Percentiles rank a stretch among this genome's conserved stretches.
Evolutionary conservation across 2,888 invertebrate species (phyloP).

Genomic region (Empis livida): DNA sequence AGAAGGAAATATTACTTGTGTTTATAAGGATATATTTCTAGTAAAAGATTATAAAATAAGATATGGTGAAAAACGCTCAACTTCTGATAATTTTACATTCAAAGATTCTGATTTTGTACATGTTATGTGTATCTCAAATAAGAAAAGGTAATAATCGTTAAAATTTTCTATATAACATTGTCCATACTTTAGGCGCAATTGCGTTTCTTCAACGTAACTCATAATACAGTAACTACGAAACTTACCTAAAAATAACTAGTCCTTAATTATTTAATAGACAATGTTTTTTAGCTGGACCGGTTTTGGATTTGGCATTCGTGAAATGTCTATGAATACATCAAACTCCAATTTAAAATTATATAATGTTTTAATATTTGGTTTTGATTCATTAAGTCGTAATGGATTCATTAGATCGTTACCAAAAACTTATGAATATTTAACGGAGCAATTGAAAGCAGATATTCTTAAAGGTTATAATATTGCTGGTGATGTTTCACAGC

Average conservation of each 20-base stretch:
- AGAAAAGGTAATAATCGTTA: too few relatives aligned
- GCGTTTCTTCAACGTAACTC: slow-evolving; percentile 13
- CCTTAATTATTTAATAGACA: too few relatives aligned
- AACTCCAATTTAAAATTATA: slow-evolving; percentile 19
- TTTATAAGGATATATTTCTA: slow-evolving; percentile 57
- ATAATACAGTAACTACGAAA: too few relatives aligned
- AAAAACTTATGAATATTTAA: slow-evolving; percentile 55
- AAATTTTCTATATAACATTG: too few relatives aligned
- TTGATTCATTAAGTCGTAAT: slow-evolving; percentile 77
- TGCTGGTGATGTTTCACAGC: slow-evolving; percentile 76
- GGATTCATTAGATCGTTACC: slow-evolving; percentile 69
- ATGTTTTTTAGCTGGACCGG: slow-evolving; percentile 44
- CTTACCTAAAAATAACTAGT: not conserved
- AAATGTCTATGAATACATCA: slow-evolving; percentile 14
- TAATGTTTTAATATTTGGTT: slow-evolving; percentile 74
- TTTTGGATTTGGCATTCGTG: slow-evolving; percentile 47
- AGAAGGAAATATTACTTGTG: slow-evolving; percentile 36
- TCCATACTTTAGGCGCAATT: too few relatives aligned
- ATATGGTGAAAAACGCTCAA: slow-evolving; percentile 40
- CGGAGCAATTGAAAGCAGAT: slow-evolving; percentile 44
- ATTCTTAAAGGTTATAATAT: slow-evolving; percentile 71
- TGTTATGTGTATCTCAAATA: slow-evolving; percentile 44
- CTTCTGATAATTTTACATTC: slow-evolving; percentile 46
- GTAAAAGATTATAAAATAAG: slow-evolving; percentile 49
- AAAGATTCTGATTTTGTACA: slow-evolving; percentile 57